Evolutionary conservation across 1,140 invertebrate species (phyloP).

Genomic region (Drosophila bipectinata): DNA sequence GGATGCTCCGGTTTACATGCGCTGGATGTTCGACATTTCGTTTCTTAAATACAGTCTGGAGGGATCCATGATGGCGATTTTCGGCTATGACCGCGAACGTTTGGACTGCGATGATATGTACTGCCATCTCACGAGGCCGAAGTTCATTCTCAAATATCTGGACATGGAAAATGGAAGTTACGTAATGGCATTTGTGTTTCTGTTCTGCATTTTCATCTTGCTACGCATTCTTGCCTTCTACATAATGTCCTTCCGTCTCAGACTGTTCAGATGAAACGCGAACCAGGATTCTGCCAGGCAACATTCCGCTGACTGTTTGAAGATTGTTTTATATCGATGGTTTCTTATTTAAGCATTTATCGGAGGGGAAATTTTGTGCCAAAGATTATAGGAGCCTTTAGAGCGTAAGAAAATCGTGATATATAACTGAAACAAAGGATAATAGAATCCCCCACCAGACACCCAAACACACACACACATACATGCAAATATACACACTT

Average conservation of each 20-base stretch:
- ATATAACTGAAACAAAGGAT: conserved; percentile 48
- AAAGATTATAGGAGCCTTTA: conserved; percentile 62
- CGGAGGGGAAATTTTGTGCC: conserved; percentile 51
- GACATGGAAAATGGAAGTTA: conserved; percentile 88
- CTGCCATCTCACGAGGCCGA: conserved; percentile 89
- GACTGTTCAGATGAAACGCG: conserved; percentile 75
- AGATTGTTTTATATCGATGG: conserved; percentile 26
- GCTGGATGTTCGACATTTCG: conserved; percentile 94
- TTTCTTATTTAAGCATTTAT: conserved; percentile 50
- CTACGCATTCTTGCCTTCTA: conserved; percentile 79
- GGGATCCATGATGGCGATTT: conserved; percentile 87
- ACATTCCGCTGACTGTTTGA: conserved; percentile 55
- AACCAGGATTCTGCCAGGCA: conserved; percentile 16
- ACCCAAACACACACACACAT: conserved; percentile 7
- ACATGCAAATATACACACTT: conserved; percentile 24
- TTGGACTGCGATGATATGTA: conserved; percentile 87
- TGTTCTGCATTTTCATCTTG: conserved; percentile 63
- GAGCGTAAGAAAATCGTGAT: conserved; percentile 76
- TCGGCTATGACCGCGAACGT: conserved; percentile 88
- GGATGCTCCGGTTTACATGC: conserved; percentile 91
- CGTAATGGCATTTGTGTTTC: conserved; percentile 57
- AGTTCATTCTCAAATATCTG: conserved; percentile 88
- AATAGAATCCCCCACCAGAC: conserved; percentile 12
- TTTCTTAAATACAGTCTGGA: conserved; percentile 92
- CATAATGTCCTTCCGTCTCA: conserved; percentile 80